Base-by-base conservation (phyloP, 2,888 invertebrate genomes). In the Drosophila ustulata region DNA sequence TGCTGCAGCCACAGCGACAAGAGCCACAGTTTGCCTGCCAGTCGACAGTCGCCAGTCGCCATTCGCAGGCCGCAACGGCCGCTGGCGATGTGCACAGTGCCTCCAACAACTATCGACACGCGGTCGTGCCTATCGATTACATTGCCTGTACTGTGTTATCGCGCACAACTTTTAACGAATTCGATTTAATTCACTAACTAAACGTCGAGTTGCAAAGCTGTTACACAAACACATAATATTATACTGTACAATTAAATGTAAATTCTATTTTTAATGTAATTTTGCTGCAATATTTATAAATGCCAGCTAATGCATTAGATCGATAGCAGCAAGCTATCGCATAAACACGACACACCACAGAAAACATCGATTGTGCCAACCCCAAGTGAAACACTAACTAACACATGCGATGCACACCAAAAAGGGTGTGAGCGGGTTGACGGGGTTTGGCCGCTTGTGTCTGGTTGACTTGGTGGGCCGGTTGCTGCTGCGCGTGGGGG, bases 271-370 rank as follows among this genome's bases (percentile, higher is more conserved):
- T 18, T 18, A 18, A 18, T 18, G 18, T 18, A 18, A 18, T 1
- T 30, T 30, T 6, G 7, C 1, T 30, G 30, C 7, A 6, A 2
- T 6, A 30, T 30, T 2, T 30, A 6, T 30, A 7, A 5, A 30
- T 30, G 30, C 6, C 1, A 7, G 30, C 30, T 30, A 30, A 6
- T 30, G 6, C 30, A 1, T 7, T 2, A 5, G 30, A 62, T 74
- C 72, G 72, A 74, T 78, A 39, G 32, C 46, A n/a, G 13, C 23
- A 8, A 52, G 9, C 46, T 58, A 75, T 75, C 61, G 63, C 34
- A 32, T 50, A 11, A 32, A 7, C 3, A 26, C 26, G 32, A 57
- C 53, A 50, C 49, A 58, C 41, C 47, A 47, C 4, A 8, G 3
- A 32, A 41, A 4, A n/a, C 18, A n/a, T 28, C 34, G 11, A 34